phyloP scores from a whole-genome alignment of 2,888 invertebrate species.

The Julus scanicus region DNA sequence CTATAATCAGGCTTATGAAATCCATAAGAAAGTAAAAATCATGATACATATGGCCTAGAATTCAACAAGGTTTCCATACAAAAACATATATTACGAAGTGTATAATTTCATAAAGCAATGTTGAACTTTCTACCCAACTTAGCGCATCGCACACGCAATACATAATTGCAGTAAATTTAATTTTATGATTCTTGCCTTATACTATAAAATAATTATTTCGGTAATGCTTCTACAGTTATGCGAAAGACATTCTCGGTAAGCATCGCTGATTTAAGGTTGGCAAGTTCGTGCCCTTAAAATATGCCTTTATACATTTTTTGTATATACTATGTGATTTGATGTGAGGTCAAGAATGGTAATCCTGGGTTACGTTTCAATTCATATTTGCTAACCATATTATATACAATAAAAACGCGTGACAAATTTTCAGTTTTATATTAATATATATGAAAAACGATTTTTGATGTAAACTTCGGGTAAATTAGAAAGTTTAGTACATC shows the following conservation, averaged over 20 bases:
- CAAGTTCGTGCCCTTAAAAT: background rate
- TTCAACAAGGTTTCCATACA: background rate
- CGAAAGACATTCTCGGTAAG: background rate
- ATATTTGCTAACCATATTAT: too few species aligned
- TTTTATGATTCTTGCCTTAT: background rate
- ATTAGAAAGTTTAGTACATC: too few species aligned
- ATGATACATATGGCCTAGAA: background rate
- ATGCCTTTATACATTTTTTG: background rate
- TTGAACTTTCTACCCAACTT: background rate
- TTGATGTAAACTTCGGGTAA: too few species aligned
- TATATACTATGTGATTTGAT: too few species aligned
- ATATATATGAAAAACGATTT: too few species aligned
- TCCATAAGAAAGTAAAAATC: background rate
- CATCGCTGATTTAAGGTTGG: background rate
- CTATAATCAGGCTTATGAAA: background rate
- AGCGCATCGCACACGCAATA: conserved; percentile 32
- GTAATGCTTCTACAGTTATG: conserved; percentile 7
- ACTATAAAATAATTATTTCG: background rate
- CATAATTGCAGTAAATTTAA: background rate
- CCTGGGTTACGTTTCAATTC: too few species aligned
- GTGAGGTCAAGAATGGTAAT: too few species aligned
- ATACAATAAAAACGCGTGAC: too few species aligned
- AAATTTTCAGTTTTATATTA: too few species aligned
- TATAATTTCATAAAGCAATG: background rate
- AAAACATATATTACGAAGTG: background rate